Evolutionary conservation across 2,888 invertebrate genomes (phyloP), one percentile per base, ranked within the genome.

Genomic region (Serrognathus titanus): DNA sequence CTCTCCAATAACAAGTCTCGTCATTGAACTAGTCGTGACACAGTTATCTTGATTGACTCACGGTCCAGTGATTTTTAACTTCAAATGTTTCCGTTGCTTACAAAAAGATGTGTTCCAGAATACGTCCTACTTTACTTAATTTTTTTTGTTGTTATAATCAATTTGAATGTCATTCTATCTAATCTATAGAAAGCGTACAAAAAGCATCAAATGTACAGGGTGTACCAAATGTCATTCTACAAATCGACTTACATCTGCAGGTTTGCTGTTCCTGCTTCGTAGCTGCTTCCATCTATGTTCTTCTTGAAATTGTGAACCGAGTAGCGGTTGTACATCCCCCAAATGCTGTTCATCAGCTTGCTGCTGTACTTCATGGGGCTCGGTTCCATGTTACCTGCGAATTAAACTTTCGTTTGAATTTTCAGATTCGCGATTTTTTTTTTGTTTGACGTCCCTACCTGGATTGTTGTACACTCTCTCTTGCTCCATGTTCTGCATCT

Each of bases 301-400:
- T 88, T 88, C 81, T 93, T 92, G 65, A 93, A 88, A 76, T 93
- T 93, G 70, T 93, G 92, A 1, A 92, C 90, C 1, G 93, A 92
- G 74, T 92, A 92, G 48, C 90, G 86, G 76, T 93, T 93, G 82
- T 93, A 93, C 62, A 87, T 80, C n/a, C 92, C 92, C 93, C 93
- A 93, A 74, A 93, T 91, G 77, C 91, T 90, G 75, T 92, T 92
- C 93, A 93, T 93, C 72, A 92, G 76, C 76, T 92, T 92, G 75
- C 88, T 88, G 77, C 88, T 92, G 78, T 93, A 93, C 71, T 90
- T 89, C 58, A 87, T 76, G 12, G 89, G 90, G 5, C 84, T 82
- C 49, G 85, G 80, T 70, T 88, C 88, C 56, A 53, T 53, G 10
- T 50, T 49, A 49, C 55, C 59, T 59, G 38, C 9, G 9, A 47